Evolutionary conservation across 2,888 invertebrate genomes (phyloP).

Genomic region (Drosophila vallismaia): DNA sequence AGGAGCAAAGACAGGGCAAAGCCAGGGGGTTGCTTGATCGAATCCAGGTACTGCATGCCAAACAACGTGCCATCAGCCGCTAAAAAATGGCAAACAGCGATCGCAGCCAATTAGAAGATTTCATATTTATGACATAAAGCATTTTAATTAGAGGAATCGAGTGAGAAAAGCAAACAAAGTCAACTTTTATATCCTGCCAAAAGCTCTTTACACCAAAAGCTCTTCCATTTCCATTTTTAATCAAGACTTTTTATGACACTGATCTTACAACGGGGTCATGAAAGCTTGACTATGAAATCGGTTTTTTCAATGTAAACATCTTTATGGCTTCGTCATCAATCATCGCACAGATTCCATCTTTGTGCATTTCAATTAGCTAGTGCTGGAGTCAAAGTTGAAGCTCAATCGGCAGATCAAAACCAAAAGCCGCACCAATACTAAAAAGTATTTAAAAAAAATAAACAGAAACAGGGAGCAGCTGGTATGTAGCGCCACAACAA

Average conservation of each 20-base stretch:
- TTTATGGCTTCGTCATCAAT: conserved; percentile 33
- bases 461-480: conserved; percentile 32
- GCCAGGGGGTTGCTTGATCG: conserved; percentile 22
- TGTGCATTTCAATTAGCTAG: conserved; percentile 40
- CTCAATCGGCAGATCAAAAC: conserved; percentile 34
- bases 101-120: conserved; percentile 72
- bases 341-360: conserved; percentile 33
- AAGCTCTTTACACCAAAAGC: neutral
- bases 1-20: no score
- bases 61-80: conserved; percentile 68
- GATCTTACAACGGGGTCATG: conserved; percentile 10
- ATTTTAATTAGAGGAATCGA: conserved; percentile 56
- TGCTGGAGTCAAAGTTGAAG: conserved; percentile 25
- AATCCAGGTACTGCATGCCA: conserved; percentile 62
- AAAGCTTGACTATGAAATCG: neutral
- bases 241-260: neutral
- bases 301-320: conserved; percentile 24
- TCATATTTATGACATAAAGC: conserved; percentile 66
- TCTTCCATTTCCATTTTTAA: neutral
- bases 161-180: conserved; percentile 5
- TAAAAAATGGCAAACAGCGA: conserved; percentile 25
- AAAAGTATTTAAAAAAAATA: conserved; percentile 15
- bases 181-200: neutral
- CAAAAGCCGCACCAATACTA: conserved; percentile 11
- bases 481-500: conserved; percentile 50